Conservation (phyloP, 2,888 invertebrate genomes). For the Sipha maydis region DNA sequence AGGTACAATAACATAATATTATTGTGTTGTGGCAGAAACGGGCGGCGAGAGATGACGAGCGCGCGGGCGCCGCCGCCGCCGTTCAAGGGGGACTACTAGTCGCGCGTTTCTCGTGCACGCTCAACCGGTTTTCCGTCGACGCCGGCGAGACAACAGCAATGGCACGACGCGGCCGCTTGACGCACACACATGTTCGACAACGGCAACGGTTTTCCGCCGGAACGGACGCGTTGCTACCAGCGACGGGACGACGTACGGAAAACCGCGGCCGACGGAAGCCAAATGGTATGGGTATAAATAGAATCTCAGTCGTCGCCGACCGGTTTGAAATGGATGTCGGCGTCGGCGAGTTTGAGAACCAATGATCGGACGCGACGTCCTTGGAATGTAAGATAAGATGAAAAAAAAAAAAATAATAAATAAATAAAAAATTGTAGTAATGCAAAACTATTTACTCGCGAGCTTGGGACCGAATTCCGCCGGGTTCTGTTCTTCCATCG, state of each 20-base stretch:
- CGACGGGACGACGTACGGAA: background rate
- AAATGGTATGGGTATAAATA: too few species aligned
- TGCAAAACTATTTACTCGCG: conserved; percentile 51
- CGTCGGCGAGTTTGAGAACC: conserved; percentile 44
- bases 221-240: background rate
- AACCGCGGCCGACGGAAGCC: background rate
- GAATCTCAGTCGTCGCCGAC: background rate
- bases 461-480: conserved; percentile 52
- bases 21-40: background rate
- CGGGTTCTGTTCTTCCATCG: conserved; percentile 61
- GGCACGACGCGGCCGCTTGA: background rate
- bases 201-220: conserved; percentile 4
- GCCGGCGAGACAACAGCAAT: conserved; percentile 1
- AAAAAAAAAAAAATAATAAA: background rate
- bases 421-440: background rate
- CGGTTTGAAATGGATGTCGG: conserved; percentile 10
- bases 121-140: conserved; percentile 41
- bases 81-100: conserved; percentile 26
- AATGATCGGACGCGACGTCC: conserved; percentile 38
- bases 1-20: background rate
- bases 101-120: conserved; percentile 5
- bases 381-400: background rate
- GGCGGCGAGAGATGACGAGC: conserved; percentile 6
- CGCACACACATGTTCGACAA: conserved; percentile 12
- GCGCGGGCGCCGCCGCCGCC: conserved; percentile 14